Base-by-base conservation (phyloP, 1,140 invertebrate genomes). In the Ips nitidus region DNA sequence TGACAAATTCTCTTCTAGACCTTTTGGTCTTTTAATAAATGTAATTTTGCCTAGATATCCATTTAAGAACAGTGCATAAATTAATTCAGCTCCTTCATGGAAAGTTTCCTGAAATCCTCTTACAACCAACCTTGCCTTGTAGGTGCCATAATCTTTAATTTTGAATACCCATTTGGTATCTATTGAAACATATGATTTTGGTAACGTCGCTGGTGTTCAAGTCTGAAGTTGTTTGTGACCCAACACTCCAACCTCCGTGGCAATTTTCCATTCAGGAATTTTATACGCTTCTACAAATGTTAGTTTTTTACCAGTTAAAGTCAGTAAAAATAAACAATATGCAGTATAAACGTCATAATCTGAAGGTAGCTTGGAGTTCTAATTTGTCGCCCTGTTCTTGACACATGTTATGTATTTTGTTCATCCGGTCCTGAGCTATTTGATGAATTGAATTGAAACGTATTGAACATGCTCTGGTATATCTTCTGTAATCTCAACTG, bases 51-150 rank as follows among this genome's bases (percentile, higher is more conserved):
- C 0, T 22, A 22, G 22, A 22, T 22, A 22, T 22, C 22, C 22
- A 22, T 22, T 22, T 22, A 22, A 22, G 22, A 22, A 22, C 22
- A 22, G 6, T 22, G 22, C 52, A 53, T 1, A 53, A 36, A 22
- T 6, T 1, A 53, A 53, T 8, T 8, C 22, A 53, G 4, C 22
- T 8, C 4, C 52, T 8, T 8, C 22, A 53, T 8, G 4, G 36
- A 8, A 53, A 4, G 36, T 6, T 53, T 8, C 22, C 4, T 4
- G 67, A 68, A 72, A 76, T n/a, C 73, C 70, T 73, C 69, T 75
- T 61, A 69, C 75, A 41, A 78, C 72, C 40, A 77, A 38, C 52
- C 74, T 61, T 8, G 73, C 74, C 65, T 77, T 75, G 52, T 72
- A 76, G 8, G 62, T 63, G 38, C 69, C 74, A 69, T 75, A n/a